phyloP scores from a whole-genome alignment of 37 sponge, comb jelly and placozoan species.

The Cliona cf. orientalis region DNA sequence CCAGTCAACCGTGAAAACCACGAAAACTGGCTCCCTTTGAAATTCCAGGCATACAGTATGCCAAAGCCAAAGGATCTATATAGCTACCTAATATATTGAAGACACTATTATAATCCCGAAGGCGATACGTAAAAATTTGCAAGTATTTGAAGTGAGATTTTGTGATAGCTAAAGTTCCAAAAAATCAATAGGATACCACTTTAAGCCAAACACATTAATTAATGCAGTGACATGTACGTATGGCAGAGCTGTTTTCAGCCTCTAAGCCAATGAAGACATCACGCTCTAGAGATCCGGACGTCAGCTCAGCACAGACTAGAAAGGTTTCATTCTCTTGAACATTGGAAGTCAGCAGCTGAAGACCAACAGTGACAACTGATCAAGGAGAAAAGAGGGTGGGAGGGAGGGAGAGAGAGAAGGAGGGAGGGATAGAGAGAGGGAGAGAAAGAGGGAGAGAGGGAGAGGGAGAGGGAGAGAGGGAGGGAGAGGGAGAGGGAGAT shows the following conservation, averaged over 20 bases:
- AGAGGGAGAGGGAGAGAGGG: not conserved
- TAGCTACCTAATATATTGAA: no score
- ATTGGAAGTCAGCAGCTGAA: not conserved
- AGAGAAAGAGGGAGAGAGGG: constrained; percentile 26
- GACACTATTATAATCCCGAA: no score
- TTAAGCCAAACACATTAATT: no score
- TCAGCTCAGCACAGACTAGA: not conserved
- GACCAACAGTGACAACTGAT: constrained; percentile 1
- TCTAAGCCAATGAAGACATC: not conserved
- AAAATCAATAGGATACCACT: no score
- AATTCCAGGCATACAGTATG: no score
- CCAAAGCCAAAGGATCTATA: no score
- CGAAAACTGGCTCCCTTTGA: no score
- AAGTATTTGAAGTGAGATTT: no score
- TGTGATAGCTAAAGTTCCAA: no score
- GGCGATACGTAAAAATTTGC: no score
- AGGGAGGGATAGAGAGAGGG: constrained; percentile 2
- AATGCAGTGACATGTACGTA: not conserved
- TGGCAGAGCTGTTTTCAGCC: not conserved
- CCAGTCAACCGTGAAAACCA: no score
- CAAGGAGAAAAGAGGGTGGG: not conserved
- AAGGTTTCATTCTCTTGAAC: not conserved
- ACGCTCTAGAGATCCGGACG: not conserved
- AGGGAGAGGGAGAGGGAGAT: no score
- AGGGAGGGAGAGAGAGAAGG: constrained; percentile 5